A percentile compares a stretch with the other conserved stretches of the same genome.
Evolutionary conservation across 1,140 invertebrate genomes (phyloP).

Genomic region (Lordiphosa stackelbergi): DNA sequence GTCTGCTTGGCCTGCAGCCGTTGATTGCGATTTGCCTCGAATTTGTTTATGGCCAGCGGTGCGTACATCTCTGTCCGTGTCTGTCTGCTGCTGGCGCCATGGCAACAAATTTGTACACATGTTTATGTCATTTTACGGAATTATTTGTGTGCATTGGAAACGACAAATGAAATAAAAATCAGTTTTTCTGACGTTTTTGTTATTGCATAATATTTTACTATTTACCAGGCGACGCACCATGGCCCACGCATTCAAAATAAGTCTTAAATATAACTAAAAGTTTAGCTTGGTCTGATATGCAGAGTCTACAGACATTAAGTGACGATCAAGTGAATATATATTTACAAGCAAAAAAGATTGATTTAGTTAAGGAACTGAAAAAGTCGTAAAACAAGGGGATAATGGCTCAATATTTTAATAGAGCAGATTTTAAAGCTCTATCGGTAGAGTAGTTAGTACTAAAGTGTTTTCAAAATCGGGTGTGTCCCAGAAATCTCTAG

Average conservation of each 20-base stretch:
- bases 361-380: no score
- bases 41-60: constrained; percentile 68
- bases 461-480: no score
- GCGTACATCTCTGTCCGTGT: constrained; percentile 22
- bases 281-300: constrained; percentile 25
- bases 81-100: constrained; percentile 20
- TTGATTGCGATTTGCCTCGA: constrained; percentile 27
- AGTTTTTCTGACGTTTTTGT: constrained; percentile 44
- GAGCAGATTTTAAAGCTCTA: no score
- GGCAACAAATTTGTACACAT: constrained; percentile 71
- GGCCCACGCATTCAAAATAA: constrained; percentile 16
- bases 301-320: background rate
- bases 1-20: constrained; percentile 4
- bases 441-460: no score
- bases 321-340: no score
- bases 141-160: constrained; percentile 54
- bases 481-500: no score
- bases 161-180: constrained; percentile 66
- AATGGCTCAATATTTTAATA: no score
- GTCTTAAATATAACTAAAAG: constrained; percentile 25
- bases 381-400: no score
- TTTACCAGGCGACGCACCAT: constrained; percentile 19
- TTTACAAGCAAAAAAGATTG: no score
- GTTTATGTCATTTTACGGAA: constrained; percentile 74
- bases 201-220: constrained; percentile 6